A percentile compares a stretch with the other conserved stretches of the same genome.
Conservation (phyloP, 2,797 vertebrate genomes). For the Pseudochirops cupreus region DNA sequence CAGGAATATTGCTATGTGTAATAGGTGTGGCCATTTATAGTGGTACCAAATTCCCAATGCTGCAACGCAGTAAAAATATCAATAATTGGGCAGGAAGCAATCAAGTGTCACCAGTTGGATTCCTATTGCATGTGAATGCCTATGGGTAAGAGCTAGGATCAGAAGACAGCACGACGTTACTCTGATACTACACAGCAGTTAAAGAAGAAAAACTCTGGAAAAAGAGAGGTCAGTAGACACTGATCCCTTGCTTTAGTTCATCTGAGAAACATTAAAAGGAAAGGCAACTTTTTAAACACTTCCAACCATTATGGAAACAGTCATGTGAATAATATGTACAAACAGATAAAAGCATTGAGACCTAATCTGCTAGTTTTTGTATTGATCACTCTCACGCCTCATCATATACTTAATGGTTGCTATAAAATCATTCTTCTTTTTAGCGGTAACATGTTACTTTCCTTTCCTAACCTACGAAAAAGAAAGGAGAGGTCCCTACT, state of each 20-base stretch:
- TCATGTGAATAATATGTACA: background rate
- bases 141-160: background rate
- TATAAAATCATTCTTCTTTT: constrained; percentile 48
- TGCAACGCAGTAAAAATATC: constrained; percentile 7
- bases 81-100: constrained; percentile 24
- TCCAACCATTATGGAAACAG: background rate
- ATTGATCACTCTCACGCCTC: constrained; percentile 18
- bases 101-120: background rate
- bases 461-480: constrained; percentile 45
- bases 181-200: constrained; percentile 23
- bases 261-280: constrained; percentile 23
- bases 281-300: constrained; percentile 46
- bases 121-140: constrained; percentile 8
- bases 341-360: background rate
- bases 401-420: background rate
- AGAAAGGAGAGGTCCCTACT: constrained; percentile 5
- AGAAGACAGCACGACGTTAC: constrained; percentile 10
- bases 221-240: background rate
- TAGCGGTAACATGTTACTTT: constrained; percentile 17
- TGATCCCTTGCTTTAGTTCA: constrained; percentile 7
- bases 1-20: background rate
- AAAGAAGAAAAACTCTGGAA: constrained; percentile 52
- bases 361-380: background rate
- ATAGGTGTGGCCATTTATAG: background rate
- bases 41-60: constrained; percentile 6